Base-by-base conservation (phyloP, 2,888 invertebrate species). In the Anthoptus insignis region DNA sequence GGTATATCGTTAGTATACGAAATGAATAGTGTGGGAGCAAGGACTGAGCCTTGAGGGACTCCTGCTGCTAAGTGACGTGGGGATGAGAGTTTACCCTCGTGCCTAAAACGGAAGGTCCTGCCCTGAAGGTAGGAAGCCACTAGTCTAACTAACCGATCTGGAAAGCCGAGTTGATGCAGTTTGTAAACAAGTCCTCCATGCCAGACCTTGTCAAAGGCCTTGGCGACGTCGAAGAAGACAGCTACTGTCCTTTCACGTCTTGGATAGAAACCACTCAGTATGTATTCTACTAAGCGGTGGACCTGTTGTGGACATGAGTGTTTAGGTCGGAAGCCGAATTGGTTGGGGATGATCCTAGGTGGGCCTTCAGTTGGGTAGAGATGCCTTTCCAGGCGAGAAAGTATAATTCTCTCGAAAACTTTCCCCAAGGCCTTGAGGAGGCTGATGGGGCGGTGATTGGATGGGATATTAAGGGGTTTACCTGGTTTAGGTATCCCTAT, bases 401-500 rank as follows among this genome's bases (percentile, higher is more conserved):
- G 42, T 16, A 19, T 19, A 3, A 42, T 7, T 42, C 42, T 19
- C 19, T 42, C 42, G 2, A 42, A 13, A 1, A 42, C 42, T 11
- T 42, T 42, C 7, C 42, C 19, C 42, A 42, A 5, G 1, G 42
- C 42, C 42, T 42, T 42, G 47, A 47, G 47, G 47, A 47, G 47
- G 22, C 19, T 45, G 8, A 45, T 39, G 24, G 34, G 34, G 13
- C 34, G 34, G 7, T 37, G 34, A 3, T n/a, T 37, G 2, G n/a
- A 37, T 2, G 34, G n/a, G 13, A 37, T n/a, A 37, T 37, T 37
- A 37, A 37, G 34, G n/a, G 34, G 34, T 37, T 37, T 37, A 13
- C 34, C 34, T 3, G 50, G 50, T 39, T 59, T 27, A 4, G 27
- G 50, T 2, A 59, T 59, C 9, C 37, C 27, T 50, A 59, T 59